These are phyloP conservation scores for Magallana ariakensis DNA, from an alignment of 1,140 invertebrate genomes.

Conservation along the genomic window DNA sequence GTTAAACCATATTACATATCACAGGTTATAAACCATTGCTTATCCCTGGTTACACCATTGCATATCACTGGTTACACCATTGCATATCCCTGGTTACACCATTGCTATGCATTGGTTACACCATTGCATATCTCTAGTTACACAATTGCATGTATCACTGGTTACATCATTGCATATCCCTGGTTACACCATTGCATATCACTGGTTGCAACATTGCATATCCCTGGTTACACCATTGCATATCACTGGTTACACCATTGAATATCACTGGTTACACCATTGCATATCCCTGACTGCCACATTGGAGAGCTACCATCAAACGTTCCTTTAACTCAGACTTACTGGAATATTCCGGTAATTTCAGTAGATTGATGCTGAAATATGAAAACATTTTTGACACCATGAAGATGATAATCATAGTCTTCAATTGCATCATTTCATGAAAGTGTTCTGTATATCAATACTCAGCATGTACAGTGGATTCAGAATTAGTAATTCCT, in stretches of 20 bases:
- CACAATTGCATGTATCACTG: not conserved
- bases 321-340: slow-evolving; percentile 66
- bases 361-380: slow-evolving; percentile 75
- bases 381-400: not conserved
- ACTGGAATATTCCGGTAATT: slow-evolving; percentile 72
- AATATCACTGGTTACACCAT: slow-evolving; percentile 71
- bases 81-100: not conserved
- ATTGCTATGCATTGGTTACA: not conserved
- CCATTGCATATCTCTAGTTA: no score
- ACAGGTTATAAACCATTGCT: no score
- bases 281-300: slow-evolving; percentile 74
- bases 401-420: no score
- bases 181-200: slow-evolving; percentile 70
- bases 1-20: no score
- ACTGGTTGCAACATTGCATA: slow-evolving; percentile 69
- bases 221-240: slow-evolving; percentile 50
- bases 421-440: no score
- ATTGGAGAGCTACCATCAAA: slow-evolving; percentile 71
- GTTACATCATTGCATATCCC: not conserved
- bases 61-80: not conserved
- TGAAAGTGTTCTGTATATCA: no score
- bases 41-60: not conserved
- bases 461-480: no score
- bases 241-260: slow-evolving; percentile 59
- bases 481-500: no score